Evolutionary conservation across 2,888 invertebrate species (phyloP), one percentile per base, ranked within the genome.

Genomic region (Dicyrtoma fusca): DNA sequence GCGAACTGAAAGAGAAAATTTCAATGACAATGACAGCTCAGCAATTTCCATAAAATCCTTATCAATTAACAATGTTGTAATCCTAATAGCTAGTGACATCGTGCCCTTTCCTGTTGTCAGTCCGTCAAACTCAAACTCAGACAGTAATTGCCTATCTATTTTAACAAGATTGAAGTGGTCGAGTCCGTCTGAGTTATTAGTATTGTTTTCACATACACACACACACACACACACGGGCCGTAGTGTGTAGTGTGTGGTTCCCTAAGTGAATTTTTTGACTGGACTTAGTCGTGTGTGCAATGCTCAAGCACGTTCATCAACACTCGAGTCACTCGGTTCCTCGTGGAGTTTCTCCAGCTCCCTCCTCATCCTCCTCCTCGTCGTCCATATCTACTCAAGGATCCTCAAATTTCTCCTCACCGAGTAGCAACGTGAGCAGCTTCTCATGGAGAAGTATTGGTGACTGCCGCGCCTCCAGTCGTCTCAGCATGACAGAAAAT

Each of bases 281-380:
- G 13, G 25, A 57, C 59, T 17, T 49, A 21, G 6, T 55, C 10
- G 21, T 17, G 23, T 21, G 23, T 55, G 21, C 25, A 59, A 75
- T 75, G 75, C 25, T 75, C 69, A 75, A 75, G 53, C 75, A 75
- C 71, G 73, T 73, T 57, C 64, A 65, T 26, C 71, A 71, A 17
- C 49, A 71, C 45, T 66, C 64, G 23, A 55, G 42, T 25, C 47
- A 69, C 21, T 64, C 70, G 34, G 26, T 73, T 25, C 62, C 71
- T 25, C 73, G 75, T 23, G 75, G 75, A 59, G 75, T 69, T 23
- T 75, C 75, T 42, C 75, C 75, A 17, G 75, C 75, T 19, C 75
- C 75, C 21, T 73, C 75, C 6, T 72, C 74, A 6, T 74, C 74
- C 44, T 74, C 74, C 17, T 74, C 74, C 1, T 72, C 75, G 0